phyloP scores from a whole-genome alignment of 2,113 vertebrate genomes.

The Trematomus loennbergii region DNA sequence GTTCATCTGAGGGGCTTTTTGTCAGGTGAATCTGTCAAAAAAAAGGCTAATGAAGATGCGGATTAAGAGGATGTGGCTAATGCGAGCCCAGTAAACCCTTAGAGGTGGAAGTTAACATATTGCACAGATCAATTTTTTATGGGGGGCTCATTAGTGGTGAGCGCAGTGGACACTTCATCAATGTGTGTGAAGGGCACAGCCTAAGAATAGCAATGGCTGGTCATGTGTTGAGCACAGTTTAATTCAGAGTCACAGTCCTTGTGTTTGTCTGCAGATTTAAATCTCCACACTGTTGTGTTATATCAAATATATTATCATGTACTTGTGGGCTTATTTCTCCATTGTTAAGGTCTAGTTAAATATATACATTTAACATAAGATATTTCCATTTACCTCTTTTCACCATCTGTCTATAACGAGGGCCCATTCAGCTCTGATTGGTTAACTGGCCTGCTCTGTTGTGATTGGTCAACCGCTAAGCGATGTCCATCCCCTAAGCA shows the following conservation, averaged over 20 bases:
- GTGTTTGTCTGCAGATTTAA: constrained; percentile 1
- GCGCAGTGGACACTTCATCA: constrained; percentile 71
- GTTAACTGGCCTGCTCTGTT: too few relatives aligned
- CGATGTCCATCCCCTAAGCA: too few relatives aligned
- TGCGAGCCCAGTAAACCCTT: constrained; percentile 31
- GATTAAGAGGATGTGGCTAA: constrained; percentile 61
- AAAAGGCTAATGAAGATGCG: constrained; percentile 56
- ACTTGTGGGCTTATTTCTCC: neutral
- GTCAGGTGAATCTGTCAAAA: constrained; percentile 55
- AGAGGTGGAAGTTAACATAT: constrained; percentile 60
- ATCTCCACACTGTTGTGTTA: neutral
- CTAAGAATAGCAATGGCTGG: constrained; percentile 69
- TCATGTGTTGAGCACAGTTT: constrained; percentile 36
- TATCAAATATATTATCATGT: neutral
- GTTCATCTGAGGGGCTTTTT: constrained; percentile 39
- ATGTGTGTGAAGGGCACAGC: constrained; percentile 71
- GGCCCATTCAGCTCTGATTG: too few relatives aligned
- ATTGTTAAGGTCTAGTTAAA: neutral
- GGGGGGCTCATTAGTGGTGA: constrained; percentile 71
- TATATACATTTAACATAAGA: neutral
- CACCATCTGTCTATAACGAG: too few relatives aligned
- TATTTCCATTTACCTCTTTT: neutral
- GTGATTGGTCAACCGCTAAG: too few relatives aligned
- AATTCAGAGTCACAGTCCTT: constrained; percentile 1
- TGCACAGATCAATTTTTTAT: constrained; percentile 74